Conservation (phyloP, 2,113 vertebrate genomes). For the Scatophagus argus region DNA sequence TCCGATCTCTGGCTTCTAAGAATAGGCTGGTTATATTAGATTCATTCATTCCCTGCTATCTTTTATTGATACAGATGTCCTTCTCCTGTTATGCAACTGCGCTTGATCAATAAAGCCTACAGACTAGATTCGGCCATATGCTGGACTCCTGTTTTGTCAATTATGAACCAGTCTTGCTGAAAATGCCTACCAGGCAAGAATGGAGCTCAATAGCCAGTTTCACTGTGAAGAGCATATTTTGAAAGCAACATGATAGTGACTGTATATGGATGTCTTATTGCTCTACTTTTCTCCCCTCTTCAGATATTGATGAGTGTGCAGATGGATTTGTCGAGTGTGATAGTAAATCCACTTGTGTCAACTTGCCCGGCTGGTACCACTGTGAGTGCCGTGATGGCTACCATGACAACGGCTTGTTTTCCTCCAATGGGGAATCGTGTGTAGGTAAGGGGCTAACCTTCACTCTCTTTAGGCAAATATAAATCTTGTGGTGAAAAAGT, state of each 20-base stretch:
- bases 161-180: slow-evolving; percentile 55
- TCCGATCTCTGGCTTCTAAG: slow-evolving; percentile 3
- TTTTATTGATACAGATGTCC: slow-evolving; percentile 60
- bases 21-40: slow-evolving; percentile 47
- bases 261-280: not conserved
- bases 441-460: slow-evolving; percentile 88
- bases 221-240: slow-evolving; percentile 19
- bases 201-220: slow-evolving; percentile 23
- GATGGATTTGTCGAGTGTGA: slow-evolving; percentile 97
- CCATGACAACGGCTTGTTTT: slow-evolving; percentile 98
- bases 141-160: slow-evolving; percentile 61
- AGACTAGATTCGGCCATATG: slow-evolving; percentile 40
- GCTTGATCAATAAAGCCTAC: slow-evolving; percentile 65
- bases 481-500: not conserved
- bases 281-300: slow-evolving; percentile 10
- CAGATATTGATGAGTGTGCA: slow-evolving; percentile 97
- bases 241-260: slow-evolving; percentile 20
- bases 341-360: slow-evolving; percentile 95
- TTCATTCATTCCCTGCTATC: slow-evolving; percentile 47
- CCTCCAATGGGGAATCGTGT: slow-evolving; percentile 93
- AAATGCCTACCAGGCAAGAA: slow-evolving; percentile 50
- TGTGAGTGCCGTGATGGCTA: slow-evolving; percentile 98
- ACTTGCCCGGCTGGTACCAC: slow-evolving; percentile 99
- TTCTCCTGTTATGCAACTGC: slow-evolving; percentile 31
- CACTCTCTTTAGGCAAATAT: not conserved